Evolutionary conservation across 1,140 invertebrate genomes (phyloP).

Genomic region (Apis laboriosa): DNA sequence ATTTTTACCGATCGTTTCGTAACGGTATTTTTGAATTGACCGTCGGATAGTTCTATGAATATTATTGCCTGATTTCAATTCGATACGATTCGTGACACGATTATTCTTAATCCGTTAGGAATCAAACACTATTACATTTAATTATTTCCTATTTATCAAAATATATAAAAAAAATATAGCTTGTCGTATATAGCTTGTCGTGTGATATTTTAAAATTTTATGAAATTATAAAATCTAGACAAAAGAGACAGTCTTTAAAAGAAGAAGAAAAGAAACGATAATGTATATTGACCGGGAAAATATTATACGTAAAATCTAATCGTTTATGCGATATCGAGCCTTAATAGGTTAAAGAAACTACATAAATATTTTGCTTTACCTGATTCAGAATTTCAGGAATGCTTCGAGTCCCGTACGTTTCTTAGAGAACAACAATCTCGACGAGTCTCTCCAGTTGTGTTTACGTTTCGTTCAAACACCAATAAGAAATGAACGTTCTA

Average conservation of each 20-base stretch:
- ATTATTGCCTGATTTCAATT: not conserved
- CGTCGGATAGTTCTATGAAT: no score
- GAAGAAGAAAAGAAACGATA: no score
- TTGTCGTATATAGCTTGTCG: no score
- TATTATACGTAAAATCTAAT: not conserved
- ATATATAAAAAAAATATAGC: no score
- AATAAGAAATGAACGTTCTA: slow-evolving; percentile 13
- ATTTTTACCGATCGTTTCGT: not conserved
- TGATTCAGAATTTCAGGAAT: not conserved
- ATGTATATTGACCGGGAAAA: not conserved
- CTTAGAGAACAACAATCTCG: not conserved
- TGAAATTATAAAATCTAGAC: no score
- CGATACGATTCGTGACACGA: not conserved
- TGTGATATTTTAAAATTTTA: no score
- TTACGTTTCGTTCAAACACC: slow-evolving; percentile 15
- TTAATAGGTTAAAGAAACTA: no score
- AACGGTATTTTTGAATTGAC: not conserved
- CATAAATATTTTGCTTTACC: not conserved
- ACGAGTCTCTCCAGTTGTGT: not conserved
- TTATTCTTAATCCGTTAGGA: not conserved
- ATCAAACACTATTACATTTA: no score
- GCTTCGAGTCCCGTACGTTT: not conserved
- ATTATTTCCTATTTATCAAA: no score
- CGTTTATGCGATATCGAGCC: no score
- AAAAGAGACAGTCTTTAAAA: no score